Evolutionary conservation across 2,888 invertebrate genomes (phyloP).

Genomic region (Nemotelus nigrinus): DNA sequence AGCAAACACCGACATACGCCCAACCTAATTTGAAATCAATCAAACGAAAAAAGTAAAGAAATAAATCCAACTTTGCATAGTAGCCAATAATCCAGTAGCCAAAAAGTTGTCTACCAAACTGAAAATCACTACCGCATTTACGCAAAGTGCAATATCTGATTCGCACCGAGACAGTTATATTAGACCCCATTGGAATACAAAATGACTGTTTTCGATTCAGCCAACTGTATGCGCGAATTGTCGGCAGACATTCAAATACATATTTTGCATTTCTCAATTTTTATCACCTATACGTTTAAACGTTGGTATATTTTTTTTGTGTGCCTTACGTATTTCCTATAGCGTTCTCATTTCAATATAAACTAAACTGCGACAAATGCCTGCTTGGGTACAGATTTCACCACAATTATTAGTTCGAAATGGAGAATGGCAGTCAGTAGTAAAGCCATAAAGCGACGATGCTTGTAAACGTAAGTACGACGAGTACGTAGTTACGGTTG

Average conservation of each 20-base stretch:
- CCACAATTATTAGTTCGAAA: background rate
- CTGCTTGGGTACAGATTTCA: conserved; percentile 5
- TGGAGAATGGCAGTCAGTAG: background rate
- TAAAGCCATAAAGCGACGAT: background rate
- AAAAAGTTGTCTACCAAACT: background rate
- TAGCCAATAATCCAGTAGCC: background rate
- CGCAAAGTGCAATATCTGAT: conserved; percentile 50
- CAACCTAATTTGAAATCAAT: too few relatives aligned
- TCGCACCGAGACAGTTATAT: conserved; percentile 47
- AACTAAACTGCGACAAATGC: background rate
- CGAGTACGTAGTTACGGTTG: background rate
- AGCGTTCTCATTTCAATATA: conserved; percentile 26
- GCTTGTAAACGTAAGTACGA: background rate
- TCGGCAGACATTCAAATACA: background rate
- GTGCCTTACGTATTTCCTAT: conserved; percentile 21
- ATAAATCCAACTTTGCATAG: too few relatives aligned
- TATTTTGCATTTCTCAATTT: conserved; percentile 37
- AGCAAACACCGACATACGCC: too few relatives aligned
- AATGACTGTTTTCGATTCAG: conserved; percentile 36
- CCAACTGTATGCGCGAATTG: background rate
- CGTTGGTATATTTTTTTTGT: conserved; percentile 16
- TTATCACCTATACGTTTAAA: conserved; percentile 11
- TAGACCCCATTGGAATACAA: conserved; percentile 44
- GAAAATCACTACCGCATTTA: conserved; percentile 32
- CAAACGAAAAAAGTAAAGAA: too few relatives aligned